phyloP scores from a whole-genome alignment of 2,888 invertebrate species.

The Rambutsinella grinnellia region DNA sequence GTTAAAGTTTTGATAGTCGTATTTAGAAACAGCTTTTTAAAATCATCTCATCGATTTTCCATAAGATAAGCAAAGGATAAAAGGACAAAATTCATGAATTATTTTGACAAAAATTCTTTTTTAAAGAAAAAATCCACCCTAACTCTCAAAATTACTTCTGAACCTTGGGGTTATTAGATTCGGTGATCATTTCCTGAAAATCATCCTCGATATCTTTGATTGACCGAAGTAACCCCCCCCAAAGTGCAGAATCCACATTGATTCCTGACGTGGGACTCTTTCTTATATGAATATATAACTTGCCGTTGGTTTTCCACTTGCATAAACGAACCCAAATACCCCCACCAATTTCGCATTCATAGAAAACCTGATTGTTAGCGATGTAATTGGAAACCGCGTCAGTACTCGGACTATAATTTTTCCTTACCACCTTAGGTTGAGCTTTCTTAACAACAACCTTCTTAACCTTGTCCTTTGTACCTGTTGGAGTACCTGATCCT shows the following conservation, averaged over 20 bases:
- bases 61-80: no score
- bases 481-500: no score
- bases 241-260: not conserved
- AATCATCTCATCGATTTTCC: no score
- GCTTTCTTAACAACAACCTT: not conserved
- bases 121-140: not conserved
- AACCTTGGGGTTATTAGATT: no score
- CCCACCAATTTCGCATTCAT: constrained; percentile 9
- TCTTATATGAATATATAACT: constrained; percentile 2
- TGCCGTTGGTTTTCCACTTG: not conserved
- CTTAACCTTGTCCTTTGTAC: not conserved
- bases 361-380: not conserved
- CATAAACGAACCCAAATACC: not conserved
- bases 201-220: no score
- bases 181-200: no score
- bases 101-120: no score
- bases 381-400: no score
- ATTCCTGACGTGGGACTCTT: not conserved
- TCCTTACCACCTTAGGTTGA: not conserved
- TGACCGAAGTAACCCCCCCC: not conserved
- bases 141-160: not conserved
- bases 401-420: not conserved
- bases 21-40: no score
- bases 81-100: no score
- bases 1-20: no score